Evolutionary conservation across 2,797 vertebrate species (phyloP).

Genomic region (Tauraco hartlaubi): DNA sequence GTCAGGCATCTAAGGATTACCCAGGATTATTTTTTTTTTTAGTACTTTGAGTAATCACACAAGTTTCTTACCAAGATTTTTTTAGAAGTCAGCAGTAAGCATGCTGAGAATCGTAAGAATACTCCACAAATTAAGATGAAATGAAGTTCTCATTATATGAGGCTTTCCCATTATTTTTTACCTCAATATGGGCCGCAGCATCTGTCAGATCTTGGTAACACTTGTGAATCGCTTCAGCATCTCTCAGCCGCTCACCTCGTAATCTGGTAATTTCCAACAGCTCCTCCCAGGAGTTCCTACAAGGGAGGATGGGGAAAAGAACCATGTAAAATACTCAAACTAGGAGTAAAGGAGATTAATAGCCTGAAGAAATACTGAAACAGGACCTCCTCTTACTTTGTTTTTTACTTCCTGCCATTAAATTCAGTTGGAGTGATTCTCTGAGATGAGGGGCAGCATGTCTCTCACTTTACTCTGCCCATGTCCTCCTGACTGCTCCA

Average conservation of each 20-base stretch:
- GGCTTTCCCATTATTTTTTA: slow-evolving; percentile 37
- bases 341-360: not conserved
- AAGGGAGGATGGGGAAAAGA: not conserved
- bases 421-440: not conserved
- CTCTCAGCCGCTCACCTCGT: slow-evolving; percentile 77
- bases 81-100: not conserved
- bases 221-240: slow-evolving; percentile 81
- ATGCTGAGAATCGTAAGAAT: not conserved
- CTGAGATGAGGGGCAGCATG: not conserved
- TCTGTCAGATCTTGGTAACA: slow-evolving; percentile 86
- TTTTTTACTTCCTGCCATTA: not conserved
- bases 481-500: not conserved
- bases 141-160: not conserved
- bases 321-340: not conserved
- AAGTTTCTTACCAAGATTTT: not conserved
- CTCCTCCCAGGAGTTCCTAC: slow-evolving; percentile 86
- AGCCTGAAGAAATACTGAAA: not conserved
- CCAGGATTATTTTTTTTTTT: not conserved
- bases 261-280: slow-evolving; percentile 78
- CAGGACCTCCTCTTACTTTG: not conserved
- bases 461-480: not conserved
- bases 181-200: slow-evolving; percentile 86
- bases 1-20: not conserved
- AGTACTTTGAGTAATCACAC: not conserved
- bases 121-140: not conserved